phyloP scores from a whole-genome alignment of 2,113 vertebrate species.

The Saccopteryx leptura region DNA sequence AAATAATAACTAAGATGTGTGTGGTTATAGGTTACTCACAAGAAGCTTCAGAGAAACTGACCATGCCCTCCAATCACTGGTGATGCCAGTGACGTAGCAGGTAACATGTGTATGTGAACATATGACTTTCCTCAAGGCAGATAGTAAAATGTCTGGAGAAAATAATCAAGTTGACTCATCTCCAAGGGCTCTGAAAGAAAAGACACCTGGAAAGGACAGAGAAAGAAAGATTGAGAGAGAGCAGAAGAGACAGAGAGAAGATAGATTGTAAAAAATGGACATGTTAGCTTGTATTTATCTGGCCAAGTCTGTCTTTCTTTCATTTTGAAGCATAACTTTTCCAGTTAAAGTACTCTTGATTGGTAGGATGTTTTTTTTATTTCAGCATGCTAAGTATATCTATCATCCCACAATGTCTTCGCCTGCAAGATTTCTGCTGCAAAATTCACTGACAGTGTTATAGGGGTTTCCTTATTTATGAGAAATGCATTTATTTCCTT shows the following conservation, averaged over 20 bases:
- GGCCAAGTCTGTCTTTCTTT: neutral
- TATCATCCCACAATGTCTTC: neutral
- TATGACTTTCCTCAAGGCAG: neutral
- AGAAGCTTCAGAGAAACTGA: neutral
- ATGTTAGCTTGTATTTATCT: too few species aligned
- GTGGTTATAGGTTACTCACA: neutral
- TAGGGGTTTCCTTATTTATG: neutral
- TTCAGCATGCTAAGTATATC: neutral
- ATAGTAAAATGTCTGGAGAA: neutral
- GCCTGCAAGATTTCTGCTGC: neutral
- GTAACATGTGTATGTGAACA: too few species aligned
- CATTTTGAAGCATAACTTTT: neutral
- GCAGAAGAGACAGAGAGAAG: neutral
- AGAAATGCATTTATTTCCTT: neutral
- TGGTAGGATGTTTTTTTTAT: neutral
- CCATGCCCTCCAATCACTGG: accelerated
- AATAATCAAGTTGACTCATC: neutral
- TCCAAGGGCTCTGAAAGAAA: neutral
- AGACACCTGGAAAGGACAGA: neutral
- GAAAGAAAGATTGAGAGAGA: too few species aligned
- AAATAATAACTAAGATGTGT: neutral
- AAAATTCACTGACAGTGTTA: neutral
- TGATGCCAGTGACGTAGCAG: accelerated
- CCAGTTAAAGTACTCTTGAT: neutral
- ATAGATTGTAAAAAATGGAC: neutral